phyloP scores from a whole-genome alignment of 2,113 vertebrate species.

The Neotragus pygmaeus region DNA sequence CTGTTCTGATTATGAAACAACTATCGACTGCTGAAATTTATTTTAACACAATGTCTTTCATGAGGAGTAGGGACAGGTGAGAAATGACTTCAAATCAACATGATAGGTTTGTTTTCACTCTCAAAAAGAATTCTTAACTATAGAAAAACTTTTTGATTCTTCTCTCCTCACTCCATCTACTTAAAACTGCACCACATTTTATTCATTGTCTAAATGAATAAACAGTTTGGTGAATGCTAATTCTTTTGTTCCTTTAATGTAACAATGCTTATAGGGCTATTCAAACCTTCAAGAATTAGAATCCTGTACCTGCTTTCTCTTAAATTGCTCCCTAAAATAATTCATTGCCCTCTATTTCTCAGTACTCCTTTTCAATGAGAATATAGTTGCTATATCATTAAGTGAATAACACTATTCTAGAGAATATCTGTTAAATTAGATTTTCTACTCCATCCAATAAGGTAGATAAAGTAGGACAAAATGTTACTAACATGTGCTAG shows the following conservation, averaged over 20 bases:
- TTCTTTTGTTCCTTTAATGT: conserved; percentile 69
- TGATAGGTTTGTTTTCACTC: conserved; percentile 14
- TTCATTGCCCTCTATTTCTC: conserved; percentile 66
- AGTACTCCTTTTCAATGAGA: conserved; percentile 48
- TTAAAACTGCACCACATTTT: conserved; percentile 42
- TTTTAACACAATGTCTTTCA: neutral
- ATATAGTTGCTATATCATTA: conserved; percentile 56
- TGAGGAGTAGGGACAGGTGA: conserved; percentile 54
- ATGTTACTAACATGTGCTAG: neutral
- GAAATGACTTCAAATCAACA: conserved; percentile 39
- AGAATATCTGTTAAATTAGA: conserved; percentile 64
- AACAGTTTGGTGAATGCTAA: conserved; percentile 62
- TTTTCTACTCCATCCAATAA: conserved; percentile 4
- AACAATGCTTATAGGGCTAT: conserved; percentile 54
- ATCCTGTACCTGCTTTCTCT: conserved; percentile 55
- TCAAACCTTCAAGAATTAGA: conserved; percentile 65
- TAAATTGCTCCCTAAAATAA: conserved; percentile 71
- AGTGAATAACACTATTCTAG: conserved; percentile 44
- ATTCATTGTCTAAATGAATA: conserved; percentile 68
- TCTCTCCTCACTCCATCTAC: neutral
- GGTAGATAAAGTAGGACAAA: conserved; percentile 15
- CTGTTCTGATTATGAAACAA: neutral
- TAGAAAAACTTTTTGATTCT: neutral
- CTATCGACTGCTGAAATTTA: conserved; percentile 3
- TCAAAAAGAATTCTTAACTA: conserved; percentile 43